These are phyloP conservation scores for Barypeithes pellucidus DNA, from an alignment of 2,888 invertebrate species.

Conservation along the genomic window DNA sequence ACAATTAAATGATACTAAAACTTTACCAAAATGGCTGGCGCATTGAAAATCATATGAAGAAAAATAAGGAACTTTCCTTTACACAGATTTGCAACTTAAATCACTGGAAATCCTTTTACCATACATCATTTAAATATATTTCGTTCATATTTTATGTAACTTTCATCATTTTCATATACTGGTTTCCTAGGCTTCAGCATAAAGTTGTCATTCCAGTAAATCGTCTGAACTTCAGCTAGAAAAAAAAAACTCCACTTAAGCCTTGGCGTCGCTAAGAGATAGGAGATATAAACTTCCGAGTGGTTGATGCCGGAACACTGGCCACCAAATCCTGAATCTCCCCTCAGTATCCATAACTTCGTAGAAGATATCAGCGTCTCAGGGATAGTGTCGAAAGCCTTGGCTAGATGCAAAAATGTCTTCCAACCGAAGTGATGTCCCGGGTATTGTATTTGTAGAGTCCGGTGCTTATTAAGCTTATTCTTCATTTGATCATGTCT, in stretches of 20 bases:
- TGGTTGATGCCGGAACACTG: background rate
- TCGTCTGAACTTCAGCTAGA: background rate
- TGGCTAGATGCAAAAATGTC: background rate
- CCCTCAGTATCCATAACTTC: background rate
- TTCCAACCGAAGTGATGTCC: background rate
- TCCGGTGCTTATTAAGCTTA: background rate
- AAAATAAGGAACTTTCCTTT: constrained; percentile 15
- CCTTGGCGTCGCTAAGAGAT: background rate
- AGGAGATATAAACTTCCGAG: background rate
- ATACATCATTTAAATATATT: constrained; percentile 29
- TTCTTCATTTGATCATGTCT: constrained; percentile 1
- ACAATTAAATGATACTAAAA: constrained; percentile 20
- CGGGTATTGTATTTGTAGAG: background rate
- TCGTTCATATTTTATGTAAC: constrained; percentile 4
- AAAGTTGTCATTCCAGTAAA: no score
- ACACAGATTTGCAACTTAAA: constrained; percentile 32
- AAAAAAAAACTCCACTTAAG: background rate
- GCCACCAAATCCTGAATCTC: background rate
- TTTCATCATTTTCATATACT: constrained; percentile 9
- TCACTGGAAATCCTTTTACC: constrained; percentile 47
- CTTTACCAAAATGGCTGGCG: constrained; percentile 15
- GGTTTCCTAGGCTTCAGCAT: background rate
- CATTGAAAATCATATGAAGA: constrained; percentile 9
- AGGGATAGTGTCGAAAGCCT: constrained; percentile 3
- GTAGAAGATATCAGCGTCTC: background rate